Base-by-base conservation (phyloP, 2,888 invertebrate genomes). In the Drosophila pegasa region DNA sequence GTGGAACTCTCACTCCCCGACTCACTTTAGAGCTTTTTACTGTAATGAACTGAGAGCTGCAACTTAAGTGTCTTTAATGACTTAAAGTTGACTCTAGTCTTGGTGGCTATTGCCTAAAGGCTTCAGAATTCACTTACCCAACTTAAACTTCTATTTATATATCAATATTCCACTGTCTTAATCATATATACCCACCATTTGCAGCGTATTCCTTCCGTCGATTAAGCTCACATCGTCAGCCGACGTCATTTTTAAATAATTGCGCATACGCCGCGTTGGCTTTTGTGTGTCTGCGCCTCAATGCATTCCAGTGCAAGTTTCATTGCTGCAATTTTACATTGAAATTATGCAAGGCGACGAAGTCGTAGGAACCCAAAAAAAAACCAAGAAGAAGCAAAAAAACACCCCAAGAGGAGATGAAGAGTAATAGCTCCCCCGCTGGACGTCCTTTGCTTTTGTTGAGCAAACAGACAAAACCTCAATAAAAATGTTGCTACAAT, bases 401-500 rank as follows among this genome's bases (percentile, higher is more conserved):
- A 37, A 20, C 9, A 16, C 38, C n/a, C n/a, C 18, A 22, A 7
- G 33, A 41, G 33, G 9, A 48, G 38, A 67, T 67, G 67, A 72
- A 77, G 78, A 75, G 78, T 75, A 75, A 75, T 78, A 78, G 71
- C 68, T 66, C 80, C 65, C 72, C 45, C 82, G 68, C 62, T 48
- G 67, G 54, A 73, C 66, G 66, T 60, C 75, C 66, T 65, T 56
- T 62, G 85, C 79, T 68, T 77, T 88, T 86, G 88, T 84, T 88
- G 87, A 57, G 66, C 88, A 84, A 80, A 86, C 84, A 86, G 71
- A 88, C 87, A 88, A 86, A 84, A 88, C 88, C 88, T 88, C 88
- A 88, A 84, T 86, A 88, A 88, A 88, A 88, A 84, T 85, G 86
- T 87, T 87, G 79, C 82, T 78, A 87, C 82, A 88, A 83, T 83